Conservation (phyloP, 2,797 vertebrate species). For the Halcyon leucocephala region DNA sequence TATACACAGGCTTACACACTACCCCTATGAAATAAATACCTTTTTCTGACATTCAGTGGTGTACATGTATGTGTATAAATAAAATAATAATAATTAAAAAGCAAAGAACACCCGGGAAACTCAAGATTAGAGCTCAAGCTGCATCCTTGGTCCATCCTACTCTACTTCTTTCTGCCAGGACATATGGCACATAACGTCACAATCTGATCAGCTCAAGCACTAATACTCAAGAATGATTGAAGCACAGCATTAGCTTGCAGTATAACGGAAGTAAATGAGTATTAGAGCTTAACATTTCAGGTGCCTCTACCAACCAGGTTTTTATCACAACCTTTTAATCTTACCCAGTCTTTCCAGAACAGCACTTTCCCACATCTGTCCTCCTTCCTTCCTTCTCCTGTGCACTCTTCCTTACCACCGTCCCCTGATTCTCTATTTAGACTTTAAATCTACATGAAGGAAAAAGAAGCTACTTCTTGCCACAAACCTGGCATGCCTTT, state of each 20-base stretch:
- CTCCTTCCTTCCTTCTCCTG: not conserved
- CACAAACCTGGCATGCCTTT: not conserved
- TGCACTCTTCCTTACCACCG: not conserved
- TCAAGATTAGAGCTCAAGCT: constrained; percentile 20
- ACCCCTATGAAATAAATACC: not conserved
- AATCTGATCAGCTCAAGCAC: constrained; percentile 53
- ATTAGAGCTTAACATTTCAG: not conserved
- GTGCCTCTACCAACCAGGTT: not conserved
- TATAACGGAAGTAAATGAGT: not conserved
- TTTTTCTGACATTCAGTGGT: not conserved
- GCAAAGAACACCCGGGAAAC: constrained; percentile 23
- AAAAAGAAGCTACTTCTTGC: not conserved
- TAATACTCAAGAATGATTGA: constrained; percentile 33
- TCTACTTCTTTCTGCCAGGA: not conserved
- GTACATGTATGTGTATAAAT: fast-evolving
- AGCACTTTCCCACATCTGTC: not conserved
- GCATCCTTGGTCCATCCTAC: not conserved
- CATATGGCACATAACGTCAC: constrained; percentile 58
- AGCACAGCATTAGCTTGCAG: not conserved
- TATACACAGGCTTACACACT: not conserved
- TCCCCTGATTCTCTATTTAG: not conserved
- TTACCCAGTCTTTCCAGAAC: not conserved
- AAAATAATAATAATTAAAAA: not conserved
- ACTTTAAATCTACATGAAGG: not conserved
- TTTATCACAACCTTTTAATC: not conserved